Conservation (phyloP, 2,113 vertebrate genomes). For the Pseudonaja textilis region DNA sequence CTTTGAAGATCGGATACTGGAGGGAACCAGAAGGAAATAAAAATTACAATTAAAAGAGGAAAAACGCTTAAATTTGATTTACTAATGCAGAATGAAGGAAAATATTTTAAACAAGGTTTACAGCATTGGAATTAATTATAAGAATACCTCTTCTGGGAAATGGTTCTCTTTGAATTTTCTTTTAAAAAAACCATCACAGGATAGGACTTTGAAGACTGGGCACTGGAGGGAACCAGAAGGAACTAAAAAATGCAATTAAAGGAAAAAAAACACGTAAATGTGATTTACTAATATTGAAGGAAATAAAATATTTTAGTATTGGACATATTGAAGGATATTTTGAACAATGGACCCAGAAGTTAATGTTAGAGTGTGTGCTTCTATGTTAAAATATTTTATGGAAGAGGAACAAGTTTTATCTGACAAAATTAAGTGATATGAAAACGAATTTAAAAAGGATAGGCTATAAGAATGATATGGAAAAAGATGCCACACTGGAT, state of each 20-base stretch:
- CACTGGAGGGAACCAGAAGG: not conserved
- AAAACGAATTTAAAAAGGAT: not conserved
- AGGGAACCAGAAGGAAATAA: not conserved
- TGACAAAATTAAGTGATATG: not conserved
- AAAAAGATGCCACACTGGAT: not conserved
- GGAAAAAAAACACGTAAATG: not conserved
- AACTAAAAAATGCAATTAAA: not conserved
- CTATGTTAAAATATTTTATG: not conserved
- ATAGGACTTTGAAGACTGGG: not conserved
- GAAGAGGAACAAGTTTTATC: not conserved
- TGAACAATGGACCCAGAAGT: not conserved
- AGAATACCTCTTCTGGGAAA: not conserved
- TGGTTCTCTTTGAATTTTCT: not conserved
- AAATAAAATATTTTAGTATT: not conserved
- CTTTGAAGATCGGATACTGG: not conserved
- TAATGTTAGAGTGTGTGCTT: not conserved
- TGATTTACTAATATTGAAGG: not conserved
- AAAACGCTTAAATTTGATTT: not conserved
- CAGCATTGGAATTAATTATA: not conserved
- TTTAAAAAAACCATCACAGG: not conserved
- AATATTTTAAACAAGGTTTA: not conserved
- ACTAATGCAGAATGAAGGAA: not conserved
- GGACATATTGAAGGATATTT: not conserved
- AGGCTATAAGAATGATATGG: not conserved
- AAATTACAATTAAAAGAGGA: not conserved